phyloP scores from a whole-genome alignment of 2,888 invertebrate genomes.

The Dascillus cervinus region DNA sequence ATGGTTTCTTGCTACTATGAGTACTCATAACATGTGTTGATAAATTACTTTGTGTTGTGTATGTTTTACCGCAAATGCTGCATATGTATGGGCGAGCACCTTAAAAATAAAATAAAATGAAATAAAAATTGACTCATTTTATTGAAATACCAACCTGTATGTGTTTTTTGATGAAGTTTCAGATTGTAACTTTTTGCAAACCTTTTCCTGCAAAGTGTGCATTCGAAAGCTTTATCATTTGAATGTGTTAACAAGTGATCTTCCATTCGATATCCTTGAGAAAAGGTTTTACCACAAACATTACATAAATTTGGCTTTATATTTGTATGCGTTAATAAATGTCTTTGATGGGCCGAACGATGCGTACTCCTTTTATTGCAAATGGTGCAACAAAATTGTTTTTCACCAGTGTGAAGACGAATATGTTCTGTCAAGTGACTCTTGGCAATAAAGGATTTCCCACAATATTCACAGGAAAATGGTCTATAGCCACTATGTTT shows the following conservation, averaged over 20 bases:
- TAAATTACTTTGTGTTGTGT: slow-evolving; percentile 28
- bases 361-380: slow-evolving; percentile 21
- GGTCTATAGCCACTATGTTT: slow-evolving; percentile 8
- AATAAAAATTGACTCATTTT: background rate
- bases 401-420: slow-evolving; percentile 13
- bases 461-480: slow-evolving; percentile 17
- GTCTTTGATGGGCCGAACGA: slow-evolving; percentile 19
- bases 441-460: slow-evolving; percentile 16
- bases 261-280: slow-evolving; percentile 22
- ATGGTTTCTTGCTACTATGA: slow-evolving; percentile 25
- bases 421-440: slow-evolving; percentile 18
- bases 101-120: slow-evolving; percentile 8
- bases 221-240: slow-evolving; percentile 22
- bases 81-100: slow-evolving; percentile 26
- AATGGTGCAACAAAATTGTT: slow-evolving; percentile 18
- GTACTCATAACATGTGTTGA: slow-evolving; percentile 25
- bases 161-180: slow-evolving; percentile 25
- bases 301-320: slow-evolving; percentile 24
- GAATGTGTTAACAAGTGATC: slow-evolving; percentile 26
- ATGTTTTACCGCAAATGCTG: slow-evolving; percentile 27
- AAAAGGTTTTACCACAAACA: slow-evolving; percentile 26
- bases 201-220: slow-evolving; percentile 22
- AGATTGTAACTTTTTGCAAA: slow-evolving; percentile 25
- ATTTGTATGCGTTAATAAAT: slow-evolving; percentile 20
- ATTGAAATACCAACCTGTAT: slow-evolving; percentile 18